Evolutionary conservation across 2,888 invertebrate genomes (phyloP).

Genomic region (Choristoneura rosaceana): DNA sequence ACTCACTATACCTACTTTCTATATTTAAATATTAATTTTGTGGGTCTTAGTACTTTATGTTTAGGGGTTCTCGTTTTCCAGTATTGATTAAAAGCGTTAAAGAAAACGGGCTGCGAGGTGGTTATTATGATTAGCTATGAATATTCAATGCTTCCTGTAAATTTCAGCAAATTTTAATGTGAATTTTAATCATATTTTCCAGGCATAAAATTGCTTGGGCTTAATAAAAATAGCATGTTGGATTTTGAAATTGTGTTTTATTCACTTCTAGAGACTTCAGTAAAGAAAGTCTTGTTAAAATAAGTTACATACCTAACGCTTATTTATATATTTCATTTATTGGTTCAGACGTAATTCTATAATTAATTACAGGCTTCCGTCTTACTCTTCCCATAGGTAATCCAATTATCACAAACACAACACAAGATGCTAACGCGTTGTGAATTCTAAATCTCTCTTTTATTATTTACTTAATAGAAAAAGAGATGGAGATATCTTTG

Average conservation of each 20-base stretch:
- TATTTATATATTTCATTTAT: too few species aligned
- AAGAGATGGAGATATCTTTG: too few species aligned
- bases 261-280: neutral
- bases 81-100: neutral
- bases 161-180: constrained; percentile 23
- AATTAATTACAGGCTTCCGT: too few species aligned
- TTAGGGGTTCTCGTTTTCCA: neutral
- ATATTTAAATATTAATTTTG: too few species aligned
- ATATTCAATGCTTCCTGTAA: constrained; percentile 31
- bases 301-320: neutral
- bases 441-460: too few species aligned
- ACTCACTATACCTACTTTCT: too few species aligned
- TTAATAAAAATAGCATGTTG: neutral
- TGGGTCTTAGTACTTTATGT: neutral
- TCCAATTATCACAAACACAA: too few species aligned
- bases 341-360: too few species aligned
- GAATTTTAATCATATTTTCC: constrained; percentile 12
- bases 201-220: neutral
- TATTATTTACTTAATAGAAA: too few species aligned
- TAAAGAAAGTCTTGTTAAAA: neutral
- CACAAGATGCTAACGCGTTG: too few species aligned
- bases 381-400: too few species aligned
- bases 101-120: neutral
- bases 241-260: neutral
- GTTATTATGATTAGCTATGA: constrained; percentile 33